Evolutionary conservation across 1,140 invertebrate genomes (phyloP).

Genomic region (Brachystomella parvula): DNA sequence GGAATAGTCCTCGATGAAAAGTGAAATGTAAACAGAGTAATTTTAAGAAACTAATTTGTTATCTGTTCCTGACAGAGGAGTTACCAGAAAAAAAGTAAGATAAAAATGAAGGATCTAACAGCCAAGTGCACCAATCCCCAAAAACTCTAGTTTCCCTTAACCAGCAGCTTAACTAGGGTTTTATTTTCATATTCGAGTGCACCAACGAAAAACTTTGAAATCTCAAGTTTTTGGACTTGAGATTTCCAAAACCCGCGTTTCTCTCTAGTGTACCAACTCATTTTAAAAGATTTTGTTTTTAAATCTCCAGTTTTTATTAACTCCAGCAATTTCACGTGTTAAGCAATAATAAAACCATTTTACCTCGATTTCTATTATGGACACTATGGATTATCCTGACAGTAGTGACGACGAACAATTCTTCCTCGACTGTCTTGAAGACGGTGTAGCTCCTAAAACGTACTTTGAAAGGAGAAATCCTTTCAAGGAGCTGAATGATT

Average conservation of each 20-base stretch:
- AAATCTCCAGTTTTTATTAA: not conserved
- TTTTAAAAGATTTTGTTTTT: not conserved
- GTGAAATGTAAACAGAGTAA: not conserved
- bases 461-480: not conserved
- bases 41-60: not conserved
- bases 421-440: not conserved
- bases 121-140: not conserved
- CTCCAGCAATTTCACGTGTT: not conserved
- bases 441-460: not conserved
- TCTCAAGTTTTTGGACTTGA: no score
- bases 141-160: not conserved
- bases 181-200: no score
- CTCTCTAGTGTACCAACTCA: not conserved
- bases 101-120: not conserved
- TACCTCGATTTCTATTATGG: not conserved
- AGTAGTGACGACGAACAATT: not conserved
- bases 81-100: not conserved
- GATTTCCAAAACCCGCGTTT: no score
- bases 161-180: no score
- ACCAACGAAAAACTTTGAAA: no score
- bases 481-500: no score
- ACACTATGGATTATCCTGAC: not conserved
- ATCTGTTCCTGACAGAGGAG: not conserved
- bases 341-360: not conserved
- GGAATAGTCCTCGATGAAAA: not conserved